Base-by-base conservation (phyloP, 1,140 invertebrate genomes). In the Hormaphis cornu region DNA sequence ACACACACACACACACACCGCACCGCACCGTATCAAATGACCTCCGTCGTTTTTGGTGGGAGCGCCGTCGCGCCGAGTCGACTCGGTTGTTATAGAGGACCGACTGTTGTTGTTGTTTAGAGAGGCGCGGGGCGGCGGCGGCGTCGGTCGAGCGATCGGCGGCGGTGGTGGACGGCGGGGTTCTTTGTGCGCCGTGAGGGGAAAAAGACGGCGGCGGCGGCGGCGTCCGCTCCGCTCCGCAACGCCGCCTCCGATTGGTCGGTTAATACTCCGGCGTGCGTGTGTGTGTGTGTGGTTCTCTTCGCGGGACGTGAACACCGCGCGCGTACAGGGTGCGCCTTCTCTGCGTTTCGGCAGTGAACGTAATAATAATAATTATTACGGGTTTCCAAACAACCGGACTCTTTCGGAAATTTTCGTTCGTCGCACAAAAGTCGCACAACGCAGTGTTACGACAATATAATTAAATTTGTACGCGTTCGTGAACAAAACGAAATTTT, bases 11-110 rank as follows among this genome's bases (percentile, higher is more conserved):
- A n/a, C 14, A 14, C 53, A 14, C 53, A 33, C 30, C 30, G 9
- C 9, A 33, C 30, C 46, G 22, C 46, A 66, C 61, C 44, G 61
- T 66, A 66, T 66, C 61, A 66, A 66, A 66, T 66, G 61, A 66
- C 61, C 61, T 66, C 61, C 61, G 61, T 22, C 20, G 20, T 9
- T 33, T 22, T 18, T 40, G 54, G 54, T 40, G 54, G 33, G 54
- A 56, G 18, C 20, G 53, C 18, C 30, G 33, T n/a, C n/a, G n/a
- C n/a, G n/a, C n/a, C n/a, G n/a, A n/a, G n/a, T n/a, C n/a, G n/a
- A n/a, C n/a, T n/a, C n/a, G n/a, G n/a, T n/a, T n/a, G n/a, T n/a
- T n/a, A n/a, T n/a, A n/a, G n/a, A n/a, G n/a, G n/a, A n/a, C n/a
- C n/a, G n/a, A n/a, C n/a, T n/a, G n/a, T n/a, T n/a, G n/a, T n/a